Base-by-base conservation (phyloP, 2,797 vertebrate species). In the Galagoides demidoff region DNA sequence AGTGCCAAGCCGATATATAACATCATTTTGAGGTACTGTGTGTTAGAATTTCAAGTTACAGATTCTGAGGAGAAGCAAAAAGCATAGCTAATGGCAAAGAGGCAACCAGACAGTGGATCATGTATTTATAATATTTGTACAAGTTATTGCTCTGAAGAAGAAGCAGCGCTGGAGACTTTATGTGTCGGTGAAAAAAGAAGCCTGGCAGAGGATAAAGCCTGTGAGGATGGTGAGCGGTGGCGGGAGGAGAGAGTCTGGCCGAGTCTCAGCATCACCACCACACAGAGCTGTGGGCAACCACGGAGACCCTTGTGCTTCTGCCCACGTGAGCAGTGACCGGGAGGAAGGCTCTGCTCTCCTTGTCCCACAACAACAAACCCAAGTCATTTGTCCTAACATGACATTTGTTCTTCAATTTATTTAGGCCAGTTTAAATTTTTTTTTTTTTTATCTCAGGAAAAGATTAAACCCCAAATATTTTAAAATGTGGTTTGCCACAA, bases 381-480 rank as follows among this genome's bases (percentile, higher is more conserved):
- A 86, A 49, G 5, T 59, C 19, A 59, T 59, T 76, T 78, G 31
- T n/a, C 57, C 37, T n/a, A 71, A 45, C 4, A 63, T 45, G 9
- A 1, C 17, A 63, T 79, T 82, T 22, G 5, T 43, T 31, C 39
- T 63, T 4, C 10, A 78, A 31, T 76, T 52, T 57, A 31, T 84
- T 90, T 88, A 43, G 59, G 5, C 13, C 14, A 74, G 17, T n/a
- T 39, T 23, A 78, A 13, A 12, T 14, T n/a, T 55, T 20, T 71
- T 73, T 57, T 71, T 96, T 73, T 89, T 90, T 71, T 9, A 96
- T 78, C 4, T 27, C 20, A 70, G 29, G 5, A 52, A 84, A 68
- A 89, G 22, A 92, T n/a, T 39, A 68, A 94, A 27, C 2, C 13
- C 3, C 43, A 86, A 85, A 68, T 92, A 52, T 79, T 92, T 95